Evolutionary conservation across 2,888 invertebrate species (phyloP).

Genomic region (Dasysyrphus tricinctus): DNA sequence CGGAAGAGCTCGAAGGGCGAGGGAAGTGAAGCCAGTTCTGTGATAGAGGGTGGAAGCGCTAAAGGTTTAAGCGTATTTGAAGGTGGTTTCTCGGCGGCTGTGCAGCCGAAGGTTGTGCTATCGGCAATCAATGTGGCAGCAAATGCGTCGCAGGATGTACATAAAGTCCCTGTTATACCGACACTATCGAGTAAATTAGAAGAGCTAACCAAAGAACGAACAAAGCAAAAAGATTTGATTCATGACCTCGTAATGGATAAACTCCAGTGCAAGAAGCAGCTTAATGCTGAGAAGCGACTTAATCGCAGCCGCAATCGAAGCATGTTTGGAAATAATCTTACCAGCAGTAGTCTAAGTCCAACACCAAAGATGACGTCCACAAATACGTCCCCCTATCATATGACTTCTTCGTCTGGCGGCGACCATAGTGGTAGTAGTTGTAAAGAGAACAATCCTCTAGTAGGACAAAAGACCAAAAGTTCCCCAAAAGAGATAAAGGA

Average conservation of each 20-base stretch:
- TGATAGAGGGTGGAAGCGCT: slow-evolving; percentile 79
- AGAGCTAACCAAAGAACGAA: slow-evolving; percentile 91
- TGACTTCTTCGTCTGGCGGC: slow-evolving; percentile 76
- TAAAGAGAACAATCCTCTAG: slow-evolving; percentile 77
- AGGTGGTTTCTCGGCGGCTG: slow-evolving; percentile 45
- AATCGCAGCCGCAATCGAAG: slow-evolving; percentile 86
- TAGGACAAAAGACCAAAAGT: slow-evolving; percentile 77
- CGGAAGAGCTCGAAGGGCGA: slow-evolving; percentile 85
- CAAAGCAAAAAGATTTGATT: slow-evolving; percentile 92
- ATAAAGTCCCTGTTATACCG: slow-evolving; percentile 83
- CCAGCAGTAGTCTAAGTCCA: slow-evolving; percentile 80
- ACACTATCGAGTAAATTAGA: slow-evolving; percentile 88
- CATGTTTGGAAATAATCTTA: slow-evolving; percentile 79
- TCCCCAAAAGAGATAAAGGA: slow-evolving; percentile 77
- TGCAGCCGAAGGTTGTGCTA: slow-evolving; percentile 61
- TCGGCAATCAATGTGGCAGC: slow-evolving; percentile 53
- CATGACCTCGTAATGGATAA: slow-evolving; percentile 93
- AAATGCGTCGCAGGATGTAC: slow-evolving; percentile 55
- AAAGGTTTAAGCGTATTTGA: slow-evolving; percentile 63
- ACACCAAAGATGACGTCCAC: slow-evolving; percentile 81
- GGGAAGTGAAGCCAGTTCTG: slow-evolving; percentile 77
- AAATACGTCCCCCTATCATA: slow-evolving; percentile 82
- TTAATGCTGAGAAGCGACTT: slow-evolving; percentile 86
- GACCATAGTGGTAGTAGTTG: slow-evolving; percentile 73
- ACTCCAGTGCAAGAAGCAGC: slow-evolving; percentile 88